phyloP scores from a whole-genome alignment of 2,888 invertebrate species.

The Athripsodes cinereus region DNA sequence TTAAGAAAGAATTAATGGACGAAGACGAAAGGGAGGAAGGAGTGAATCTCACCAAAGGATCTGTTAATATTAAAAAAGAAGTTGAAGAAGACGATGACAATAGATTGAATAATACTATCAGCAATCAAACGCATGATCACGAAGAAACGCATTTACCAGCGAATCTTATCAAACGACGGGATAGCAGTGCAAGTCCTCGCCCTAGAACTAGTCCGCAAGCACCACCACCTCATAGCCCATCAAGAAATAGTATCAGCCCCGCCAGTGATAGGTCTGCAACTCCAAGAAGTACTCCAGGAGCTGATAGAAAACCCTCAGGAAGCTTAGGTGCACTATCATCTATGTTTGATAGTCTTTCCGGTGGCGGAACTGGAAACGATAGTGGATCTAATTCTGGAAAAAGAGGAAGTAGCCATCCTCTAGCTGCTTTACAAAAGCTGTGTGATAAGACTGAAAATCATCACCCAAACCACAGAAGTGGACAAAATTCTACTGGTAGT shows the following conservation, averaged over 20 bases:
- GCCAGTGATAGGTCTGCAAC: constrained; percentile 75
- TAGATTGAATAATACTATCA: constrained; percentile 31
- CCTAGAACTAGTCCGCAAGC: constrained; percentile 47
- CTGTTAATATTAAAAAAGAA: constrained; percentile 59
- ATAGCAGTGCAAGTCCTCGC: constrained; percentile 35
- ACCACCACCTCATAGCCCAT: constrained; percentile 55
- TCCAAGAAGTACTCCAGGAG: constrained; percentile 59
- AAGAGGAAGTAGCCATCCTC: constrained; percentile 76
- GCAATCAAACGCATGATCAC: constrained; percentile 21
- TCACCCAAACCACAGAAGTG: constrained; percentile 45
- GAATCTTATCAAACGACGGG: constrained; percentile 43
- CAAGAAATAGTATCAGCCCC: constrained; percentile 61
- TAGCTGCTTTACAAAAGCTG: constrained; percentile 91
- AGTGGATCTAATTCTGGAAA: constrained; percentile 53
- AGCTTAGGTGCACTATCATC: constrained; percentile 80
- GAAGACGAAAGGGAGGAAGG: constrained; percentile 49
- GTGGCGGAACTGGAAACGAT: constrained; percentile 44
- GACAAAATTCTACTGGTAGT: constrained; percentile 31
- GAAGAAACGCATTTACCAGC: constrained; percentile 34
- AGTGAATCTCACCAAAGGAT: constrained; percentile 42
- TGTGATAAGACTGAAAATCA: constrained; percentile 91
- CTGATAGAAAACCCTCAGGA: constrained; percentile 55
- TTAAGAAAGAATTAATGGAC: constrained; percentile 52
- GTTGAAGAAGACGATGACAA: constrained; percentile 56
- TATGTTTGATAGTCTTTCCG: constrained; percentile 83